Evolutionary conservation across 2,888 invertebrate species (phyloP), one percentile per base, ranked within the genome.

Genomic region (Lumbricus terrestris): DNA sequence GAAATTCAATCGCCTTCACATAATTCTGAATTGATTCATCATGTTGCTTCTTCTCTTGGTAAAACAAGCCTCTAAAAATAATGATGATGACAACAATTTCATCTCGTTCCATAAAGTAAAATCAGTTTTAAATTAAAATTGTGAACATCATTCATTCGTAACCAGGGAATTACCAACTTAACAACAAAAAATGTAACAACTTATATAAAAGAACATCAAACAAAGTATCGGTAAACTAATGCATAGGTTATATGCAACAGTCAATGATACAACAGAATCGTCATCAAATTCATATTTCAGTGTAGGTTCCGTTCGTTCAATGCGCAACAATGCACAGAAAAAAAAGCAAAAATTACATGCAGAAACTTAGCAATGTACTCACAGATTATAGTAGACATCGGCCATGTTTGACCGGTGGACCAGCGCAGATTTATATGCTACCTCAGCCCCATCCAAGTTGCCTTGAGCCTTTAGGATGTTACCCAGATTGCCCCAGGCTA

Each of bases 331-430:
- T 47, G 47, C 6, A 1, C 2, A 47, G 47, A 13, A 47, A 47
- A 47, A 13, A 47, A 47, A 47, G 47, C 1, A 69, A 29, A 69
- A 29, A 69, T n/a, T 69, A n/a, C 88, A 88, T 11, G 40, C 3
- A 38, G 38, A 88, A 88, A 88, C 2, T 4, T 83, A 23, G 2
- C 40, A 34, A 29, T 42, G 35, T 95, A 97, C 98, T 98, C 96
- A 98, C 98, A 98, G 96, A 96, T 99, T 99, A 95, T 99, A 99
- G 96, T 99, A 98, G 91, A 98, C 98, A 95, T 99, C 99, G 91
- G 99, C 99, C 98, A 99, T 99, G 95, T 98, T 99, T 93, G 97
- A 97, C 95, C 98, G 96, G 96, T 97, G 96, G 93, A 97, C 96
- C 92, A 99, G 96, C 91, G 99, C 99, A 95, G 97, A 97, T 94